Evolutionary conservation across 2,888 invertebrate species (phyloP).

Genomic region (Opisthograptis luteolata): DNA sequence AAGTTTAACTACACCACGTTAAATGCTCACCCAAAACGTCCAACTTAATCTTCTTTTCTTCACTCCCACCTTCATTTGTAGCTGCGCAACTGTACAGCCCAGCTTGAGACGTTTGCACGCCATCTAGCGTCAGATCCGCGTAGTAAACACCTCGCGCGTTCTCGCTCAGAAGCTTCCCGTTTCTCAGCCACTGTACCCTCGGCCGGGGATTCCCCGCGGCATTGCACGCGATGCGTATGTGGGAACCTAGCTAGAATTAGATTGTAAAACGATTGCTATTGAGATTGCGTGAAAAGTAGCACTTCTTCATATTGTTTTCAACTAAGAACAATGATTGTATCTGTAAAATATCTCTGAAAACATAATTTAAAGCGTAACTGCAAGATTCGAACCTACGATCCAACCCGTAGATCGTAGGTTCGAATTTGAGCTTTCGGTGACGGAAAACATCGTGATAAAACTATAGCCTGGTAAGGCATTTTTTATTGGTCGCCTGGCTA

Average conservation of each 20-base stretch:
- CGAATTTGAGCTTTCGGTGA: no score
- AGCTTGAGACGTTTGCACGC: constrained; percentile 48
- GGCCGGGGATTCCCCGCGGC: constrained; percentile 85
- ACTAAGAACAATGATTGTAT: no score
- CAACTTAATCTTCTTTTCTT: constrained; percentile 60
- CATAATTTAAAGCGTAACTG: no score
- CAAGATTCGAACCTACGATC: no score
- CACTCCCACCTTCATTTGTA: constrained; percentile 80
- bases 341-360: no score
- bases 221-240: constrained; percentile 72
- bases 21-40: constrained; percentile 74
- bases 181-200: constrained; percentile 84
- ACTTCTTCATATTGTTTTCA: no score
- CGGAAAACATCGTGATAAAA: no score
- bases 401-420: no score
- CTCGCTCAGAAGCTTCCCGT: constrained; percentile 55
- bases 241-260: constrained; percentile 53
- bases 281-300: no score
- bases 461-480: no score
- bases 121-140: constrained; percentile 58
- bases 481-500: no score
- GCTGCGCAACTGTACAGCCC: constrained; percentile 85
- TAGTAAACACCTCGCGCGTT: constrained; percentile 53
- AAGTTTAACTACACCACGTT: no score
- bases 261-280: constrained; percentile 11